Base-by-base conservation (phyloP, 2,113 vertebrate genomes). In the Channa argus region DNA sequence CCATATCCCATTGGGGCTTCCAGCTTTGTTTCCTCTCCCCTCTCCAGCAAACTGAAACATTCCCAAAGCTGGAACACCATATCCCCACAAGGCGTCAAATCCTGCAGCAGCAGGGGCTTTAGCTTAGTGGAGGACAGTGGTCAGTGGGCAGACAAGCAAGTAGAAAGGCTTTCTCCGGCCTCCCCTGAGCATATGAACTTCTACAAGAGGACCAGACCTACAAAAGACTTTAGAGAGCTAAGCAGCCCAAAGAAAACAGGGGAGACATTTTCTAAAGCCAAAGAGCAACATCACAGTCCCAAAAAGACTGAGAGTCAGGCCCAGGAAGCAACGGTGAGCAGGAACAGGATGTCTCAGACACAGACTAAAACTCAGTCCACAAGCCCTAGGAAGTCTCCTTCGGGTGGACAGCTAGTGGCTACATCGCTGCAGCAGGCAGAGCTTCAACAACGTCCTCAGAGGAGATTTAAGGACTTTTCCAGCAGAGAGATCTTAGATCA, bases 231-330 rank as follows among this genome's bases (percentile, higher is more conserved):
- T 34, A 89, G 86, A 91, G 95, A 93, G 87, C 93, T 95, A 77
- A 87, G 77, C 56, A 94, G 94, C 87, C 95, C 95, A 80, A 89
- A 92, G 68, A 95, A 89, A 86, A 13, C 80, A 1, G 91, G 69
- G 77, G 84, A 84, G 63, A 91, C 59, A 56, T 65, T 74, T 81
- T 77, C 85, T 43, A 90, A 93, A 90, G 88, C 91, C 88, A 89
- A 81, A 71, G 65, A 90, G 51, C 89, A 90, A 84, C 81, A 70
- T 56, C 73, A 80, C 69, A 73, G 86, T 55, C 89, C 92, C 73
- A 74, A 74, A 38, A 94, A 86, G 63, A 63, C 46, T 15, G 87
- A 92, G 82, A 74, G 84, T 67, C 63, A 37, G 34, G 41, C 61
- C 0, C 71, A 65, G 68, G 75, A 75, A 71, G 91, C 63, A 68